These are phyloP conservation scores for Chitala chitala DNA, from an alignment of 2,113 vertebrate species.

Conservation along the genomic window DNA sequence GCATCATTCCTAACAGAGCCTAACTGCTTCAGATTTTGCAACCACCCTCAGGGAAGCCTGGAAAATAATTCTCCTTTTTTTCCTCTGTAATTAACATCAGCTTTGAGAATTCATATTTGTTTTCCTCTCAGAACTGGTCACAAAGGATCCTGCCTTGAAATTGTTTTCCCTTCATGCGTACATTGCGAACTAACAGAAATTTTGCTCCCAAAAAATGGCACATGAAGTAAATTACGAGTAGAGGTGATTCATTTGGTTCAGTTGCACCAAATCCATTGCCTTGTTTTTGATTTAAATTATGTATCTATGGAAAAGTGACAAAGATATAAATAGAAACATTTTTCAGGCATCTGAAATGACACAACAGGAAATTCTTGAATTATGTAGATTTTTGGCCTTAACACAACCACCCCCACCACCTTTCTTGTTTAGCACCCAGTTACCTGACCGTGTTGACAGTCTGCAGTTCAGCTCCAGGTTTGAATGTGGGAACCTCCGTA, in stretches of 20 bases:
- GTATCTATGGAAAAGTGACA: too few species aligned
- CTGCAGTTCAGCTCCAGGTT: conserved; percentile 80
- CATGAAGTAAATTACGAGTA: too few species aligned
- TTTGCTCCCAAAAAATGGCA: too few species aligned
- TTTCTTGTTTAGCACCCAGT: conserved; percentile 45
- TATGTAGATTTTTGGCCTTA: not conserved
- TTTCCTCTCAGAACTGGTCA: not conserved
- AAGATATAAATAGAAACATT: too few species aligned
- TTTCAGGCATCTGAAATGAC: not conserved
- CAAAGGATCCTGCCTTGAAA: not conserved
- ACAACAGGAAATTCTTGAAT: not conserved
- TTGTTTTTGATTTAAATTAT: too few species aligned
- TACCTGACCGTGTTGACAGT: conserved; percentile 42
- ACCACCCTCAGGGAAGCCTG: not conserved
- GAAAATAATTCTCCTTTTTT: not conserved
- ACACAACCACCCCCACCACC: not conserved
- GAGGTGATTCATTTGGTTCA: not conserved
- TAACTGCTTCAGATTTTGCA: not conserved
- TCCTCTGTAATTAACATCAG: conserved; percentile 7
- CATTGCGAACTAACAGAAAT: not conserved
- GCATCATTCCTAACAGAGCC: not conserved
- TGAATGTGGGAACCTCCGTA: conserved; percentile 84
- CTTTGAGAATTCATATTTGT: not conserved
- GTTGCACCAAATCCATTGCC: too few species aligned
- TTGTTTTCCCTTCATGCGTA: not conserved